phyloP scores from a whole-genome alignment of 2,888 invertebrate species.

The Scaptomyza caliginosa region DNA sequence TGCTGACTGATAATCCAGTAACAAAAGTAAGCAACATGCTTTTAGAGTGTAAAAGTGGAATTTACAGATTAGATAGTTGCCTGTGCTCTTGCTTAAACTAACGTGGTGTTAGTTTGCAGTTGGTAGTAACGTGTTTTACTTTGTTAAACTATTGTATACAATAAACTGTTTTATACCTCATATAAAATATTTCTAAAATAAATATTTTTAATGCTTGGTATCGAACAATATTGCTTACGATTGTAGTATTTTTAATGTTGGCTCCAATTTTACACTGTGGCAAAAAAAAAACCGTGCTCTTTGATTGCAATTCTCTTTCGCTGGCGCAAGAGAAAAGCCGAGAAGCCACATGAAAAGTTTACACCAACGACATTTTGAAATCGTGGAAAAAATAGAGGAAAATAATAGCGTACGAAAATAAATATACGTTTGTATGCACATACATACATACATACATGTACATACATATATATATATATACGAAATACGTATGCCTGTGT shows the following conservation, averaged over 20 bases:
- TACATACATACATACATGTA: background rate
- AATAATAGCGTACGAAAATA: conserved; percentile 71
- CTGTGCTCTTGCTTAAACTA: background rate
- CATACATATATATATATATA: conserved; percentile 2
- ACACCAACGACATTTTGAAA: conserved; percentile 50
- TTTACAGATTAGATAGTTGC: conserved; percentile 33
- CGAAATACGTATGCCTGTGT: conserved; percentile 3
- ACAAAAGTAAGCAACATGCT: background rate
- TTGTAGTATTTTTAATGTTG: background rate
- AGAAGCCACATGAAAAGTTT: conserved; percentile 33
- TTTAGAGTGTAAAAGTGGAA: background rate
- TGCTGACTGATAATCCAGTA: conserved; percentile 7
- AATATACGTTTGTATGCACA: conserved; percentile 36
- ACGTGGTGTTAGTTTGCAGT: too few species aligned
- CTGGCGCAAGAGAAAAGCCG: conserved; percentile 27
- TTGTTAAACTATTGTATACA: too few species aligned
- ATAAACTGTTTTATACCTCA: too few species aligned
- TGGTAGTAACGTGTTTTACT: too few species aligned
- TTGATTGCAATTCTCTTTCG: conserved; percentile 19
- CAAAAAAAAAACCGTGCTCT: conserved; percentile 1
- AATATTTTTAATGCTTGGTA: background rate
- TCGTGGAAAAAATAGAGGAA: conserved; percentile 42
- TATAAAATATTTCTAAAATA: too few species aligned
- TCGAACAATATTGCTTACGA: background rate
- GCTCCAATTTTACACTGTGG: background rate